Base-by-base conservation (phyloP, 2,888 invertebrate species). In the Netelia virgata region DNA sequence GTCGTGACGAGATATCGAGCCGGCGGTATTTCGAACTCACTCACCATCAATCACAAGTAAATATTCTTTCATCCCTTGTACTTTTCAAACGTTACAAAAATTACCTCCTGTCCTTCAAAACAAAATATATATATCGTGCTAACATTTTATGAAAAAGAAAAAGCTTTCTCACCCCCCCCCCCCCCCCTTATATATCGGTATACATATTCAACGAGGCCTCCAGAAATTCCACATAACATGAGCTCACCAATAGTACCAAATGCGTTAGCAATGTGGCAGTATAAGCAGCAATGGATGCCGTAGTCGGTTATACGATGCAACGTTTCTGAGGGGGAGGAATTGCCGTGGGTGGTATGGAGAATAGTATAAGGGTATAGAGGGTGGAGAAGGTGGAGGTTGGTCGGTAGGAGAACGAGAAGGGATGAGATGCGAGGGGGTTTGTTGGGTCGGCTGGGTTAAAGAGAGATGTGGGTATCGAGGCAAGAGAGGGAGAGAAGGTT, bases 251-350 rank as follows among this genome's bases (percentile, higher is more conserved):
- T 36, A 36, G n/a, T 16, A 59, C 77, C 61, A 59, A 78, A n/a
- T 61, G 79, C 57, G 41, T 50, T 57, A 70, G 20, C 74, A 75
- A 55, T 55, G 57, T 55, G 47, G 68, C 41, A 47, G 55, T 61
- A 43, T 16, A 28, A 70, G 53, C 50, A 61, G 50, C 68, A 77
- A 59, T 47, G 82, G 47, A 47, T 47, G 14, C 57, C 81, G 16
- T 82, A 81, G 82, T 82, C 79, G 76, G 84, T 82, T 83, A 55
- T 47, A 79, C 76, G 85, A 84, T 85, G 84, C 82, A 86, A 83
- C 76, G 80, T 74, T 81, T 85, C 82, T 81, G 83, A 43, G 79
- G 73, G 82, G 79, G 81, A 61, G 77, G 59, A 20, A 68, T 61
- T 79, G 79, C 18, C 41, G 82, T 70, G 73, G 81, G 73, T 80